Base-by-base conservation (phyloP, 2,797 vertebrate species). In the Cyprinella venusta region DNA sequence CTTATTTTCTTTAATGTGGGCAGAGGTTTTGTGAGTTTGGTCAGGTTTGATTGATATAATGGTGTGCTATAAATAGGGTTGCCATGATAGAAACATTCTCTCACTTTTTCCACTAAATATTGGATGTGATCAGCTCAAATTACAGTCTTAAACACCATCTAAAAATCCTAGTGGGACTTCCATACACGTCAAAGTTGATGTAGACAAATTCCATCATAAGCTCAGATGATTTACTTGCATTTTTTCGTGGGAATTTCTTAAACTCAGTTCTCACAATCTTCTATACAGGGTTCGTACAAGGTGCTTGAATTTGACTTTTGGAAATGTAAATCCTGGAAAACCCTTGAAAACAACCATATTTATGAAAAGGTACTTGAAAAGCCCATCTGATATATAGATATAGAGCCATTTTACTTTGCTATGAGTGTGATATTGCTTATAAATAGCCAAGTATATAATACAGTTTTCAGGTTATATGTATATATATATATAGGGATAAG, bases 41-140 rank as follows among this genome's bases (percentile, higher is more conserved):
- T 81, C 93, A 92, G 90, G 87, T 91, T 91, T 88, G 88, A 92
- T 88, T 91, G 89, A 52, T 89, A 96, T 96, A 96, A 96, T 96
- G 95, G 94, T 95, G 95, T 97, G 96, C 95, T 95, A 95, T 94
- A 91, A 95, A 94, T 97, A 97, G 97, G 97, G 97, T 97, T 99
- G 97, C 97, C 97, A 98, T 92, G 94, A 97, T 97, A 96, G 92
- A 93, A 81, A n/a, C 15, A 61, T 74, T 52, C 63, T 76, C 38
- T 56, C 45, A 45, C 19, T 30, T 80, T 86, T 36, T 36, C 19
- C 48, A n/a, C 7, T 2, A 21, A 33, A 36, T 36, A 36, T 48
- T 8, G 24, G 2, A 63, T 7, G 13, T 30, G 16, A 61, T 33
- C 2, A 59, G 26, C 24, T 70, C 16, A n/a, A 42, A 30, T 59